Conservation (phyloP, 2,113 vertebrate genomes). For the Sarotherodon lohbergeri region DNA sequence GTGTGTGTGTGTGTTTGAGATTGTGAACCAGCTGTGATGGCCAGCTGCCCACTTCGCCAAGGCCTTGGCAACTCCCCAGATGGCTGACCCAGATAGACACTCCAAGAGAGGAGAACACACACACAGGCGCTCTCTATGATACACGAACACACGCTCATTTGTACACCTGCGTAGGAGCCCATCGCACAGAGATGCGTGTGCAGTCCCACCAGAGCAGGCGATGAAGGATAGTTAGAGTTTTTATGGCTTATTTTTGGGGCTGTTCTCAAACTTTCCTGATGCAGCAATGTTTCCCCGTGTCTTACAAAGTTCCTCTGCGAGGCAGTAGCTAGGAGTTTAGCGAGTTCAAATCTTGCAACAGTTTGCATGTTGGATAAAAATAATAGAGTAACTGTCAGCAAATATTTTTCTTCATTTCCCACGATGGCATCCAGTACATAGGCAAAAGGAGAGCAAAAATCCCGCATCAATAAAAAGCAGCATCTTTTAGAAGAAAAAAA, state of each 20-base stretch:
- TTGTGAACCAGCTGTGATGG: constrained; percentile 49
- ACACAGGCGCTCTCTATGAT: background rate
- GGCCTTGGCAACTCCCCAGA: constrained; percentile 54
- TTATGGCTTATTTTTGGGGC: background rate
- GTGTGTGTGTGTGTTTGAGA: background rate
- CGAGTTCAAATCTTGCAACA: background rate
- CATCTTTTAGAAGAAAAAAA: background rate
- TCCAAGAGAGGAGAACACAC: background rate
- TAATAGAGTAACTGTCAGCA: background rate
- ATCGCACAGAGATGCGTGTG: background rate
- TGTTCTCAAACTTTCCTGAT: constrained; percentile 25
- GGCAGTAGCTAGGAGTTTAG: background rate
- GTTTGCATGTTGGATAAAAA: background rate
- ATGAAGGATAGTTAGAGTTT: background rate
- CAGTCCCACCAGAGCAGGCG: constrained; percentile 27
- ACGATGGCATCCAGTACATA: background rate
- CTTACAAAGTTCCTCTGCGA: background rate
- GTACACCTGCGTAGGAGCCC: constrained; percentile 5
- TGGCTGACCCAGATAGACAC: constrained; percentile 55
- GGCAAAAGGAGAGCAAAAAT: background rate
- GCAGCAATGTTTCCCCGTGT: background rate
- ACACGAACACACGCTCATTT: background rate
- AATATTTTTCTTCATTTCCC: background rate
- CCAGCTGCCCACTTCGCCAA: constrained; percentile 48
- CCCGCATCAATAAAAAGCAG: background rate